Evolutionary conservation across 2,888 invertebrate genomes (phyloP).

Genomic region (Lycia hirtaria): DNA sequence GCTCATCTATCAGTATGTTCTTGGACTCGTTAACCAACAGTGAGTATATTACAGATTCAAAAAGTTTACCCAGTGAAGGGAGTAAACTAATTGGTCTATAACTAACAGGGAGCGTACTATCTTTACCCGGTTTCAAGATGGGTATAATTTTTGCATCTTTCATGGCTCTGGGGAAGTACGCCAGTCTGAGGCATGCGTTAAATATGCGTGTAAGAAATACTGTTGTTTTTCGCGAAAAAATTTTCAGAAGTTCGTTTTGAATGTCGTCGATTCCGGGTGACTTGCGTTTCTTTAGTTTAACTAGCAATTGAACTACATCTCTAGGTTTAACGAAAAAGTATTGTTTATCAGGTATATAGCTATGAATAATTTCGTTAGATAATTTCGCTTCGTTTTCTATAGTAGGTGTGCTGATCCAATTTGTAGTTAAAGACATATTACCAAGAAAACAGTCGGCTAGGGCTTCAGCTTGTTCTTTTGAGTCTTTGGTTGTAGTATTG

Average conservation of each 20-base stretch:
- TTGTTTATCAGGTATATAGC: neutral
- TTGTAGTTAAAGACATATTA: neutral
- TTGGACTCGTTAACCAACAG: neutral
- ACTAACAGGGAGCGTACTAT: constrained; percentile 5
- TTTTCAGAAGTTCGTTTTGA: neutral
- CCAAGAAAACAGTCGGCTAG: neutral
- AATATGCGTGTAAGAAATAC: neutral
- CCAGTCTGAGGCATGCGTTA: neutral
- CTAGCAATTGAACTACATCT: neutral
- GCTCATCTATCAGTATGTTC: neutral
- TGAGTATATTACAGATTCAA: neutral
- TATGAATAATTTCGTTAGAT: neutral
- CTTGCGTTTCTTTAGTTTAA: neutral
- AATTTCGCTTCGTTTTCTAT: neutral
- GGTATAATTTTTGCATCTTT: constrained; percentile 31
- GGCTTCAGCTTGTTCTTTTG: neutral
- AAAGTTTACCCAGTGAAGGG: neutral
- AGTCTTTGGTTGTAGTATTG: neutral
- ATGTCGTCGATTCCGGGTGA: neutral
- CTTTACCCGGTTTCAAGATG: constrained; percentile 30
- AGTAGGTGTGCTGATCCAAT: neutral
- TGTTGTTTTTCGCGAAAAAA: neutral
- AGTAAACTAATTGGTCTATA: constrained; percentile 19
- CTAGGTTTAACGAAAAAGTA: neutral
- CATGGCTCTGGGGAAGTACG: constrained; percentile 19